Evolutionary conservation across 2,888 invertebrate genomes (phyloP), one percentile per base, ranked within the genome.

Genomic region (Cephus pygmeus): DNA sequence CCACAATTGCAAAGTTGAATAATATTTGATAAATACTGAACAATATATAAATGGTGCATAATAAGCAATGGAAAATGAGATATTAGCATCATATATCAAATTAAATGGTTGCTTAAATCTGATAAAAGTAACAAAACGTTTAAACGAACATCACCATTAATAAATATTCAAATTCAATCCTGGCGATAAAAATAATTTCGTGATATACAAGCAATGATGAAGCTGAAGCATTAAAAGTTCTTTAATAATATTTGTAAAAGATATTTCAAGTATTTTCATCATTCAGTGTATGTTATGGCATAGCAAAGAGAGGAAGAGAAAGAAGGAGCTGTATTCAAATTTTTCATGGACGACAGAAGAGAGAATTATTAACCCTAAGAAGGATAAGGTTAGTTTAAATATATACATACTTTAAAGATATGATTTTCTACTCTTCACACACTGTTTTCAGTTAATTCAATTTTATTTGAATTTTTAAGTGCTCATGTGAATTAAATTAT

Each of bases 331-430:
- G 83, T 86, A 83, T 86, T 83, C 84, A 86, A 86, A 83, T 87
- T 88, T 86, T 89, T 86, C 77, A 87, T 87, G 87, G 90, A 90
- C 86, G 89, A 90, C 82, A 89, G 88, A 89, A 88, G 87, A 88
- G 82, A 88, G 82, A 84, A 85, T 87, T 90, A 86, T 87, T 91
- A 89, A 88, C 88, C 90, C 91, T 90, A 85, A 81, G 79, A 85
- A 83, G 79, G 84, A 79, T 81, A 88, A 89, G 90, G 90, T 90
- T 80, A 82, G 81, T 76, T 31, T 56, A 56, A 56, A 2, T 23
- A 0, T 23, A 23, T 56, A 56, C 23, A 56, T 56, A 56, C 23
- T 56, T 56, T 9, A 56, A 56, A 15, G 9, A 6, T 3, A 56
- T 15, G 2, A 56, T 56, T 23, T 23, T 15, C 15, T 9, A 9